Conservation (phyloP, 1,140 invertebrate species). For the Coelopa frigida region DNA sequence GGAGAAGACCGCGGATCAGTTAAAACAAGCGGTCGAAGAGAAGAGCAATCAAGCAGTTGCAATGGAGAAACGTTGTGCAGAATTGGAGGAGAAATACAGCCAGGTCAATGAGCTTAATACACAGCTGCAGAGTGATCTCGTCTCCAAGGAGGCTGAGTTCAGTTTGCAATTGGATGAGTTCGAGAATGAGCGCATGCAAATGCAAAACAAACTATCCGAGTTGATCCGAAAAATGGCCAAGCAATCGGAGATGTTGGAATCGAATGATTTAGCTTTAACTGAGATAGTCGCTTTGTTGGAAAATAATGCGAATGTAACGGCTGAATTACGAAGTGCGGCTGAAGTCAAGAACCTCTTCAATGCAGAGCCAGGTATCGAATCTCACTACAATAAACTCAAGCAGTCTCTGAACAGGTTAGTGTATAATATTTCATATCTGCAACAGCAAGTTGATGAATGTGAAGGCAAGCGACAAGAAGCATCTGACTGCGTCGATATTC, state of each 20-base stretch:
- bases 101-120: slow-evolving; percentile 3
- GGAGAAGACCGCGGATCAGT: slow-evolving; percentile 10
- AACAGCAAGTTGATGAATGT: slow-evolving; percentile 3
- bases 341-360: slow-evolving; percentile 8
- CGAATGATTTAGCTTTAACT: neutral
- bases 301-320: slow-evolving; percentile 7
- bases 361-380: neutral
- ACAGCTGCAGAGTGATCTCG: slow-evolving; percentile 11
- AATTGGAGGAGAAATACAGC: slow-evolving; percentile 4
- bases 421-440: neutral
- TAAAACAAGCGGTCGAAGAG: slow-evolving; percentile 6
- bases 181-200: slow-evolving; percentile 8
- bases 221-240: slow-evolving; percentile 4
- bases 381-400: neutral
- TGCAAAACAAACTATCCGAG: slow-evolving; percentile 4
- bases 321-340: neutral
- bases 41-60: slow-evolving; percentile 2
- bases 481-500: neutral
- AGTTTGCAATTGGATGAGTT: slow-evolving; percentile 3
- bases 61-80: slow-evolving; percentile 2
- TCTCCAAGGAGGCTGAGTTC: slow-evolving; percentile 5
- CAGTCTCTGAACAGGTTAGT: slow-evolving; percentile 1
- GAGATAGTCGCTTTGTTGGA: slow-evolving; percentile 4
- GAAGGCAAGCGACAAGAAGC: slow-evolving; percentile 3
- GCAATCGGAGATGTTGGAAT: neutral